Evolutionary conservation across 2,888 invertebrate genomes (phyloP).

Genomic region (Ophion obscuratus): DNA sequence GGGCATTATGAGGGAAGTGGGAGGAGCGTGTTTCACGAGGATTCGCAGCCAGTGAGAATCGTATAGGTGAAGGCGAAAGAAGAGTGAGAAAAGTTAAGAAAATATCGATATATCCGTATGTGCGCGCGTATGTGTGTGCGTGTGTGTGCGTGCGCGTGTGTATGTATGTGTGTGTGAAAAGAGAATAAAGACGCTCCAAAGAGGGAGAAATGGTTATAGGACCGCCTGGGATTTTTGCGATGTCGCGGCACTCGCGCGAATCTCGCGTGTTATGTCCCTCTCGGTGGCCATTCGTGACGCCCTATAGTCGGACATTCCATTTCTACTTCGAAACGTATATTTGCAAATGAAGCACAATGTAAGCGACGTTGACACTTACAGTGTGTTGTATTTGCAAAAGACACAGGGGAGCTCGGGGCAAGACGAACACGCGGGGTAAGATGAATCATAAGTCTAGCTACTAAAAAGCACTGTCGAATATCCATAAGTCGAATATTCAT

Average conservation of each 20-base stretch:
- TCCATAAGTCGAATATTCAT: too few relatives aligned
- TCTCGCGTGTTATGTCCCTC: constrained; percentile 23
- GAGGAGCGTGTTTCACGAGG: constrained; percentile 66
- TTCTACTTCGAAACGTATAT: constrained; percentile 31
- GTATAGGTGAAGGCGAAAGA: constrained; percentile 22
- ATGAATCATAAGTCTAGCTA: too few relatives aligned
- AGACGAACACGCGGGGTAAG: too few relatives aligned
- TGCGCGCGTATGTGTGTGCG: background rate
- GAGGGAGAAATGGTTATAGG: constrained; percentile 60
- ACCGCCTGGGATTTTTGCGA: constrained; percentile 65
- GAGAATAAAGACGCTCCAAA: constrained; percentile 51
- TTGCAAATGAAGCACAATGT: constrained; percentile 44
- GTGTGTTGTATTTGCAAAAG: background rate
- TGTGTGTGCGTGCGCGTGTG: background rate
- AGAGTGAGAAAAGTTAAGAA: constrained; percentile 20
- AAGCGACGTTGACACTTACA: background rate
- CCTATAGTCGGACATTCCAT: constrained; percentile 42
- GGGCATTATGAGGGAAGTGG: constrained; percentile 78
- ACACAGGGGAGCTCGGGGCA: background rate
- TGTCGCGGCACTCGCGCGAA: constrained; percentile 42
- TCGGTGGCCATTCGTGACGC: constrained; percentile 44
- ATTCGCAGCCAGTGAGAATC: constrained; percentile 40
- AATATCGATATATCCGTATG: background rate
- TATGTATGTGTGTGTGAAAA: constrained; percentile 7
- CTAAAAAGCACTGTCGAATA: too few relatives aligned